Evolutionary conservation across 1,140 invertebrate genomes (phyloP), one percentile per base, ranked within the genome.

Genomic region (Contarinia nasturtii): DNA sequence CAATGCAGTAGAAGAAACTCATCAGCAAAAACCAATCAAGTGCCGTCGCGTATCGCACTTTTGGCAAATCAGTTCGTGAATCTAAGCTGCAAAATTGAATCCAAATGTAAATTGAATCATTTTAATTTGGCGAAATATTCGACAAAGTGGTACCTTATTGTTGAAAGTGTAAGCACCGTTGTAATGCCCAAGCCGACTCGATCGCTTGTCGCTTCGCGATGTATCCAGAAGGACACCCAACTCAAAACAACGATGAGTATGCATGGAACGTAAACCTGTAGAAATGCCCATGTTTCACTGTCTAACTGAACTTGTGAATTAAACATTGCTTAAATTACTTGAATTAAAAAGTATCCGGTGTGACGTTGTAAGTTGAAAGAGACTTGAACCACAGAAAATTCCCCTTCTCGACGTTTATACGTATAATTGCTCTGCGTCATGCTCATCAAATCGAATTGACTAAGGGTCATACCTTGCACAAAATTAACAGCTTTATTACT

Each of bases 211-310:
- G 91, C 91, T 66, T 96, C 91, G 20, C 90, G 73, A 67, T 95
- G 89, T 54, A 94, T 89, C 88, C 90, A 96, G 62, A 96, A 96
- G 0, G 88, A 91, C 0, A 96, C 90, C 89, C 90, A 97, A 0
- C 88, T 94, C 1, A 96, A 68, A 1, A 93, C 84, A 1, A 95
- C 91, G 49, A 95, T 90, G 44, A 96, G 71, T 44, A 90, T 87
- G 58, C 91, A 95, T 0, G 93, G 92, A 20, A 94, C 76, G 64
- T 94, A 94, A 12, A 92, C 87, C 70, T 86, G 18, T 3, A 14
- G 67, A 37, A 49, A 45, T 34, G 19, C 7, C 3, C 12, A 20
- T n/a, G n/a, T 21, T 41, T 11, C 11, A 20, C 41, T 51, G 37
- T 46, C 18, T n/a, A n/a, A n/a, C n/a, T n/a, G n/a, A n/a, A n/a